Evolutionary conservation across 1,140 invertebrate species (phyloP).

Genomic region (Pseudomyrmex gracilis): DNA sequence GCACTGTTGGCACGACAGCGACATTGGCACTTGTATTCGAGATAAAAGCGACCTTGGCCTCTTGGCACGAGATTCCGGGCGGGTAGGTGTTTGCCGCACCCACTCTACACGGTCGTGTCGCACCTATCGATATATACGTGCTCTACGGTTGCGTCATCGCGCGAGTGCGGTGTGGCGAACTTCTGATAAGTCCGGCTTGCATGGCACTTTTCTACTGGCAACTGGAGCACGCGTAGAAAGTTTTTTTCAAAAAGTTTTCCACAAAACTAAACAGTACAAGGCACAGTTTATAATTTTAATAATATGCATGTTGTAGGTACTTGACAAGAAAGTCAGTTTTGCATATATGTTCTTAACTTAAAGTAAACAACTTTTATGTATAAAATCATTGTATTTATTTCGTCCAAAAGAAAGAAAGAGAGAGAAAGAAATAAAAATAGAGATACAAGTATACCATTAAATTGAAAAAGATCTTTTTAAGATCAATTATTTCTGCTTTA

Average conservation of each 20-base stretch:
- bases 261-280: no score
- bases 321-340: no score
- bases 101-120: slow-evolving; percentile 18
- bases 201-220: slow-evolving; percentile 7
- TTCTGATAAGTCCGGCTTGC: neutral
- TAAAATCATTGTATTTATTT: neutral
- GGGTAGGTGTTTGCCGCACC: slow-evolving; percentile 37
- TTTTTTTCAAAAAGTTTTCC: no score
- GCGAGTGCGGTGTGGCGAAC: neutral
- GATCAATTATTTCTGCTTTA: neutral
- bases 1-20: slow-evolving; percentile 38
- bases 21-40: slow-evolving; percentile 23
- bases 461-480: neutral
- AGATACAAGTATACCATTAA: neutral
- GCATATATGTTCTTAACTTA: neutral
- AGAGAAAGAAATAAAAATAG: no score
- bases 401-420: neutral
- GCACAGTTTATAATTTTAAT: neutral
- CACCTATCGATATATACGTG: slow-evolving; percentile 45
- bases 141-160: slow-evolving; percentile 15
- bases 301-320: neutral
- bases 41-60: slow-evolving; percentile 71
- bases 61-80: slow-evolving; percentile 58
- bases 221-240: neutral
- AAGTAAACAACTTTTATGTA: neutral